Percentiles rank a stretch among this genome's conserved stretches.
Evolutionary conservation across 2,888 invertebrate species (phyloP).

Genomic region (Orchesella flavescens): DNA sequence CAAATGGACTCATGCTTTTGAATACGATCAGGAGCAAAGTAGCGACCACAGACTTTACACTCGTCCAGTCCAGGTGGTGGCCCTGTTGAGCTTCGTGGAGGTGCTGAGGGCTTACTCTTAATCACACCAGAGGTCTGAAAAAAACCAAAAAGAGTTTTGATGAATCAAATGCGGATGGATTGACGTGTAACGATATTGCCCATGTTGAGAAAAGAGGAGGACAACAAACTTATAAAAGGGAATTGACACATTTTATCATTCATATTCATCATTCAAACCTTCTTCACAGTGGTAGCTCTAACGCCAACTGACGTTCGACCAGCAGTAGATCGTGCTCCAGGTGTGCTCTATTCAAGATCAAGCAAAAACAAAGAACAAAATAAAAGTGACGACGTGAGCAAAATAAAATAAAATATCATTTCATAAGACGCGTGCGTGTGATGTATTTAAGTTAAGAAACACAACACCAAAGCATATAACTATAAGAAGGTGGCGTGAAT

Average conservation of each 20-base stretch:
- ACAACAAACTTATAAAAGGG: not conserved
- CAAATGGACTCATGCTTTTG: constrained; percentile 90
- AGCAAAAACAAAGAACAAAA: constrained; percentile 21
- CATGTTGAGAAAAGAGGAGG: constrained; percentile 8
- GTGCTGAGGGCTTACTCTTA: constrained; percentile 51
- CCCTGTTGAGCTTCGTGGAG: constrained; percentile 71
- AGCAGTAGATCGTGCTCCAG: constrained; percentile 32
- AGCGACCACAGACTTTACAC: constrained; percentile 86
- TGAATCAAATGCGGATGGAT: not conserved
- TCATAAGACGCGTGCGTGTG: constrained; percentile 3
- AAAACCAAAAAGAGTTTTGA: too few species aligned
- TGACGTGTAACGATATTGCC: not conserved
- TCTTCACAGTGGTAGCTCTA: constrained; percentile 20
- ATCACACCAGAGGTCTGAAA: constrained; percentile 23
- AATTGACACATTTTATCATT: constrained; percentile 18
- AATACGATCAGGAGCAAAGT: constrained; percentile 87
- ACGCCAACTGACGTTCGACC: constrained; percentile 1
- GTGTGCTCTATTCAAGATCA: constrained; percentile 33
- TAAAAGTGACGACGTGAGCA: constrained; percentile 1
- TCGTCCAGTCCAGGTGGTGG: constrained; percentile 76
- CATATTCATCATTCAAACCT: constrained; percentile 19
- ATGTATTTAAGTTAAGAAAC: too few species aligned
- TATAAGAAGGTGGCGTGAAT: not conserved
- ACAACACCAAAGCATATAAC: not conserved
- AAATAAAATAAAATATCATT: constrained; percentile 2